A percentile compares a stretch with the other conserved stretches of the same genome.
These are phyloP conservation scores for Sylvilagus floridanus DNA, from an alignment of 2,797 vertebrate genomes.

Conservation along the genomic window DNA sequence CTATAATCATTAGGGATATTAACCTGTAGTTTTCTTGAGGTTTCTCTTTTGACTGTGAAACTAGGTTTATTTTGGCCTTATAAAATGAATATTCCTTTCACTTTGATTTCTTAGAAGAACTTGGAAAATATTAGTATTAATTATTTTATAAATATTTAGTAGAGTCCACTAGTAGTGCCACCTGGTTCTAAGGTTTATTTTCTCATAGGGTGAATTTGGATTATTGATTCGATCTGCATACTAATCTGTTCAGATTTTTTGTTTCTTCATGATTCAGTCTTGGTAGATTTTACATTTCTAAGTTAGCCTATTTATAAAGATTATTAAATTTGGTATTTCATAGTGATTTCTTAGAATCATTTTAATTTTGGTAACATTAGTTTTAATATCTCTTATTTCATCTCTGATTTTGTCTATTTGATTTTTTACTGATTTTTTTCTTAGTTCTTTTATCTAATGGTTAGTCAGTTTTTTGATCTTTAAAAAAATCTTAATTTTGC, in stretches of 20 bases:
- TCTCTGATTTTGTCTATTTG: neutral
- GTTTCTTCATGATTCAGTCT: neutral
- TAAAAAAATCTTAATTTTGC: neutral
- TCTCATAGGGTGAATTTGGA: neutral
- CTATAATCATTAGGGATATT: neutral
- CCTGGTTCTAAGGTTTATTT: neutral
- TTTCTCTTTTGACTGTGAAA: neutral
- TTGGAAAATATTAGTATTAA: neutral
- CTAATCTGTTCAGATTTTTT: neutral
- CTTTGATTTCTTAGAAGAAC: neutral
- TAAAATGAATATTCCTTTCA: neutral
- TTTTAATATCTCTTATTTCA: neutral
- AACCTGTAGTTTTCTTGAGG: neutral
- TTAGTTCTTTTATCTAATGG: neutral
- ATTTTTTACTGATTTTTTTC: neutral
- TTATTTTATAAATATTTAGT: neutral
- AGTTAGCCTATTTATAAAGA: neutral
- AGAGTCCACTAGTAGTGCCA: neutral
- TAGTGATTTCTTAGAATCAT: neutral
- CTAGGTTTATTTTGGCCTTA: neutral
- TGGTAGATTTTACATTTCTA: neutral
- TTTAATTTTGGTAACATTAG: neutral
- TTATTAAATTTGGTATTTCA: neutral
- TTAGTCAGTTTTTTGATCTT: neutral
- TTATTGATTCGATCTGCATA: neutral